phyloP scores from a whole-genome alignment of 2,888 invertebrate species.

The Drosophila leonis region DNA sequence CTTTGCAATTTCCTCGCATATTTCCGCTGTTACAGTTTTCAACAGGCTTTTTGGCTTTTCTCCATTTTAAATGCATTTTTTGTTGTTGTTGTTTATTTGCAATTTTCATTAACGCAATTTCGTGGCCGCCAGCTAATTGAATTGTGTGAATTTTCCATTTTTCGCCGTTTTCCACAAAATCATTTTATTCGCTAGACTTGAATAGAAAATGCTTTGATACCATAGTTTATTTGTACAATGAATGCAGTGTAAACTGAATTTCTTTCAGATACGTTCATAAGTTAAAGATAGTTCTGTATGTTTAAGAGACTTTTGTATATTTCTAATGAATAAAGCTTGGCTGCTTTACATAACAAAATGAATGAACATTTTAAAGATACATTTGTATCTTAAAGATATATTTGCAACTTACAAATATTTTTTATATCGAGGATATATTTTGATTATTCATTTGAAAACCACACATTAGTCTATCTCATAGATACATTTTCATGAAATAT shows the following conservation, averaged over 20 bases:
- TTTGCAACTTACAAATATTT: not conserved
- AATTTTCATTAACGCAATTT: slow-evolving; percentile 70
- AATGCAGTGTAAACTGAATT: not conserved
- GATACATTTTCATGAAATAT: no score
- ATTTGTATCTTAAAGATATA: not conserved
- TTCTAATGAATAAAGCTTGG: not conserved
- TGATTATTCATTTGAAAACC: not conserved
- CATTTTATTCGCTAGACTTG: slow-evolving; percentile 29
- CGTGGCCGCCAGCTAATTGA: slow-evolving; percentile 77
- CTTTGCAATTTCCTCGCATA: slow-evolving; percentile 84
- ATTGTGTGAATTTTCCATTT: slow-evolving; percentile 66
- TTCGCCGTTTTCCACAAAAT: slow-evolving; percentile 24
- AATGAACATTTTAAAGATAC: not conserved
- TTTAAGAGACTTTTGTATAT: not conserved
- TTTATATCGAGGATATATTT: no score
- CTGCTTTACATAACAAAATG: not conserved
- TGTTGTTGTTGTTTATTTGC: slow-evolving; percentile 70
- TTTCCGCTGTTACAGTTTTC: slow-evolving; percentile 81
- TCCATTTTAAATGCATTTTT: slow-evolving; percentile 42
- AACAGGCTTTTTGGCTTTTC: slow-evolving; percentile 61
- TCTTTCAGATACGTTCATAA: not conserved
- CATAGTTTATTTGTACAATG: slow-evolving; percentile 4
- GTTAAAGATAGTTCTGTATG: not conserved
- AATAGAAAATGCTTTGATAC: slow-evolving; percentile 8
- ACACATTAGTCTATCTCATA: no score